Conservation (phyloP, 2,113 vertebrate species). For the Lipotes vexillifer region DNA sequence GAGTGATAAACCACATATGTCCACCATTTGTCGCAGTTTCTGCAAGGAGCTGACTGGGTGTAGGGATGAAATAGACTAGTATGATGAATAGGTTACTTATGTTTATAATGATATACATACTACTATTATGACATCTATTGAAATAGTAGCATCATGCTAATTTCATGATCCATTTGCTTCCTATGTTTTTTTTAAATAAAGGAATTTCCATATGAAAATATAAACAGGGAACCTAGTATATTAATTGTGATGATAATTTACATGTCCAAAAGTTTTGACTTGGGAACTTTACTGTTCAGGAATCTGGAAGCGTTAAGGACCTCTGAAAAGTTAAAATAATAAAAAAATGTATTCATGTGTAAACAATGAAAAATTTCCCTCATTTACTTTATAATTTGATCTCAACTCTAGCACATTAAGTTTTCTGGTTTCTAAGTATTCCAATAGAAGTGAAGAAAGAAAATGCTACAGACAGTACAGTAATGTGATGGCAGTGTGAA, state of each 20-base stretch:
- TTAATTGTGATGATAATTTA: not conserved
- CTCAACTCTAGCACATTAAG: not conserved
- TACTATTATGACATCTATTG: not conserved
- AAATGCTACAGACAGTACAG: not conserved
- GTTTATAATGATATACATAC: not conserved
- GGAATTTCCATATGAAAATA: not conserved
- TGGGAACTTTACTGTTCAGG: not conserved
- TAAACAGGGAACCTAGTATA: not conserved
- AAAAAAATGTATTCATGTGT: not conserved
- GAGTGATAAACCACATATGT: not conserved
- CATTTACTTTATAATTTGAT: constrained; percentile 34
- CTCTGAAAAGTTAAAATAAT: not conserved
- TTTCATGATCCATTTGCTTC: not conserved
- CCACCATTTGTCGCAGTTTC: not conserved
- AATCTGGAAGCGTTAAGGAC: not conserved
- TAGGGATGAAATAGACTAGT: not conserved
- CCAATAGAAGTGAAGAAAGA: not conserved
- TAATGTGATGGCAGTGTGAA: not conserved
- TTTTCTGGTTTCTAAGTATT: constrained; percentile 11
- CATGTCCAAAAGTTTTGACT: not conserved
- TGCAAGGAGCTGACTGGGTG: not conserved
- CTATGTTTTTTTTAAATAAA: constrained; percentile 8
- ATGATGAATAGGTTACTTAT: not conserved
- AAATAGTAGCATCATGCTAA: not conserved
- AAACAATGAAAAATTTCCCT: not conserved